Evolutionary conservation across 2,888 invertebrate genomes (phyloP).

Genomic region (Stegophylla sp.): DNA sequence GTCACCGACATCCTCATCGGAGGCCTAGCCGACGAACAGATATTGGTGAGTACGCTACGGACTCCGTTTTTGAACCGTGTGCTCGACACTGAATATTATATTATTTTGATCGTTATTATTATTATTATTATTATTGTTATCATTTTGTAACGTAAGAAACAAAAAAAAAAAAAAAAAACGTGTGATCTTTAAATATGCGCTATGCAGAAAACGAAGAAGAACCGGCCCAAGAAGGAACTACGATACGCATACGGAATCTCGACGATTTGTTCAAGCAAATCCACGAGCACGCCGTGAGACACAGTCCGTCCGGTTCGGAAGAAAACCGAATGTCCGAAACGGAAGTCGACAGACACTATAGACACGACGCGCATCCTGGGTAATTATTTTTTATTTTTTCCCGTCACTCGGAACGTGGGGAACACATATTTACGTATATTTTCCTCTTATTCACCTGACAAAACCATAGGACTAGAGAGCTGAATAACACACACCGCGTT

Average conservation of each 20-base stretch:
- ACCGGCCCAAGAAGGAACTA: constrained; percentile 39
- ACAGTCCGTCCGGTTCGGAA: constrained; percentile 88
- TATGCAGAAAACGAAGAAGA: constrained; percentile 59
- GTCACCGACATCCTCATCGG: constrained; percentile 43
- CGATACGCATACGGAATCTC: constrained; percentile 85
- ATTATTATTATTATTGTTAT: too few relatives aligned
- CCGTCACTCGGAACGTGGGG: background rate
- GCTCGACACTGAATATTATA: too few relatives aligned
- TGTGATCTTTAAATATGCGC: constrained; percentile 5
- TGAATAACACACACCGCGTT: too few relatives aligned
- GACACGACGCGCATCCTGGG: constrained; percentile 81
- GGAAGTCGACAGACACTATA: constrained; percentile 86
- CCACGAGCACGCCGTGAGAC: constrained; percentile 83
- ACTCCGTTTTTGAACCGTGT: too few relatives aligned
- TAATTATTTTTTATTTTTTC: constrained; percentile 64
- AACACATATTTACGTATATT: too few relatives aligned
- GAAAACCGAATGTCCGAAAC: constrained; percentile 89
- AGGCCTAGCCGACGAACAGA: constrained; percentile 45
- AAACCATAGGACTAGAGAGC: too few relatives aligned
- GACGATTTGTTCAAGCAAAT: constrained; percentile 86
- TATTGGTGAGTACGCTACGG: constrained; percentile 39
- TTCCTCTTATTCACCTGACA: too few relatives aligned
- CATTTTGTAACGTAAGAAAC: too few relatives aligned
- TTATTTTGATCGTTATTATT: too few relatives aligned
- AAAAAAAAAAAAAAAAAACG: too few relatives aligned